phyloP scores from a whole-genome alignment of 2,797 vertebrate genomes.

The Eidolon dupreanum region DNA sequence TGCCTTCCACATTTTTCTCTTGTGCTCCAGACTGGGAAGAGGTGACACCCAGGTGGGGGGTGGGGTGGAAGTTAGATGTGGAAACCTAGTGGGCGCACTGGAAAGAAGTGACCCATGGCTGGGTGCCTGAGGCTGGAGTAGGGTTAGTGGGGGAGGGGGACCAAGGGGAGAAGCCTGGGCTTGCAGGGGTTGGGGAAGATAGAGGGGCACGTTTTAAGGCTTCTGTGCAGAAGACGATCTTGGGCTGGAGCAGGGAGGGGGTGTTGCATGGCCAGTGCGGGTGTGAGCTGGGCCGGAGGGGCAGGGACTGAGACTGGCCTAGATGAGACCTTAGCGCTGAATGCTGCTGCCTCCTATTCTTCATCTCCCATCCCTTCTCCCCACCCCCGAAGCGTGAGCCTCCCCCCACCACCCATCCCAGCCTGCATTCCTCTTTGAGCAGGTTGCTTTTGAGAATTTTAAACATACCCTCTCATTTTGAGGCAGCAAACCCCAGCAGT shows the following conservation, averaged over 20 bases:
- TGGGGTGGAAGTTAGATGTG: background rate
- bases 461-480: conserved; percentile 78
- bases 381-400: background rate
- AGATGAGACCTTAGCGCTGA: background rate
- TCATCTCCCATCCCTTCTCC: background rate
- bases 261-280: background rate
- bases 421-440: conserved; percentile 72
- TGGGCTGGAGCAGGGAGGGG: background rate
- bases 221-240: background rate
- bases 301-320: background rate
- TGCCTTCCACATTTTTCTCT: conserved; percentile 41
- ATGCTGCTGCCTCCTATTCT: background rate
- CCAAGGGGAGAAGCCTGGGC: background rate
- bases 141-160: background rate
- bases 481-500: conserved; percentile 77
- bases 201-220: background rate
- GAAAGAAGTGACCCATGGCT: background rate
- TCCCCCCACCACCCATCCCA: background rate
- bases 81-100: background rate
- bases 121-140: background rate
- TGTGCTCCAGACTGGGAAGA: conserved; percentile 20
- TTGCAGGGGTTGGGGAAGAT: background rate
- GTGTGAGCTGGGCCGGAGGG: background rate
- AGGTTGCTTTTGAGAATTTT: conserved; percentile 83
- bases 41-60: background rate